Percentiles rank a stretch among this genome's conserved stretches.
Conservation (phyloP, 2,888 invertebrate genomes). For the Xanthorhoe spadicearia region DNA sequence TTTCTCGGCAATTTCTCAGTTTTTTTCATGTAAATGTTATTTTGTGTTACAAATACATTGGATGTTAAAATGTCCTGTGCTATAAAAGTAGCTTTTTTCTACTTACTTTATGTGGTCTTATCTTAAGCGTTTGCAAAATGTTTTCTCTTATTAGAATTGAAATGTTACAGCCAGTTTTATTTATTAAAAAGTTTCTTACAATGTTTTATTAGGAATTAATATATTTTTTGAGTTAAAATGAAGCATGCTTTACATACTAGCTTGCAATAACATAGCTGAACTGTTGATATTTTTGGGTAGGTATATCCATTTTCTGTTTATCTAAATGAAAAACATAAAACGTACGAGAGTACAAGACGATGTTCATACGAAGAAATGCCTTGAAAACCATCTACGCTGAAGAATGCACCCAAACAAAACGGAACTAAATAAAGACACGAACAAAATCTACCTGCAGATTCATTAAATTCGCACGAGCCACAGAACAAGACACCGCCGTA, state of each 20-base stretch:
- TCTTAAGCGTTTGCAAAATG: not conserved
- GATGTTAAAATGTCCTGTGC: not conserved
- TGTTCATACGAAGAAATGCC: too few species aligned
- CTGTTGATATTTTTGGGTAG: too few species aligned
- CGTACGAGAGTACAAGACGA: too few species aligned
- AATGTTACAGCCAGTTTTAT: too few species aligned
- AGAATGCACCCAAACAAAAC: slow-evolving; percentile 26
- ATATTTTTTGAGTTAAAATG: too few species aligned
- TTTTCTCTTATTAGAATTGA: too few species aligned
- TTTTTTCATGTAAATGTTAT: slow-evolving; percentile 2
- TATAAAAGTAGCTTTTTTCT: not conserved
- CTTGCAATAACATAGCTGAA: too few species aligned
- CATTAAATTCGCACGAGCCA: slow-evolving; percentile 71
- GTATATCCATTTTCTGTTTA: too few species aligned
- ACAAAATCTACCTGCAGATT: slow-evolving; percentile 43
- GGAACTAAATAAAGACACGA: slow-evolving; percentile 42
- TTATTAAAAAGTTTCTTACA: too few species aligned
- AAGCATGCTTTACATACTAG: too few species aligned
- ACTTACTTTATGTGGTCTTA: not conserved
- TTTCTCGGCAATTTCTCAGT: slow-evolving; percentile 3
- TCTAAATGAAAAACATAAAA: too few species aligned
- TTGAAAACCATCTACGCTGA: not conserved
- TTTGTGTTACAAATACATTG: not conserved
- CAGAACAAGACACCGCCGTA: slow-evolving; percentile 62
- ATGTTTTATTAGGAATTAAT: too few species aligned